phyloP scores from a whole-genome alignment of 2,888 invertebrate species.

The Eulithis prunata region DNA sequence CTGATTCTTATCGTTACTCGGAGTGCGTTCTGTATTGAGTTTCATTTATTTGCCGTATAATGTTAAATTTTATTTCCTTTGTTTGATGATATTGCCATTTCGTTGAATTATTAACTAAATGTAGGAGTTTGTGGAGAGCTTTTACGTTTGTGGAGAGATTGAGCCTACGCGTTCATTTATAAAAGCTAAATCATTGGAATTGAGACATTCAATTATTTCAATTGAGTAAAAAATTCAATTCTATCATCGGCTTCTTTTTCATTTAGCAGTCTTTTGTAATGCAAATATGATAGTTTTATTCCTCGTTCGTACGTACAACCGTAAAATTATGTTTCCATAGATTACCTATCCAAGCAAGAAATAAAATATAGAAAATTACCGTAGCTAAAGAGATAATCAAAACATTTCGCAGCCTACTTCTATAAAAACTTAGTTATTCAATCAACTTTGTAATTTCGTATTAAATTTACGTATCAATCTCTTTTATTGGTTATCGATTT shows the following conservation, averaged over 20 bases:
- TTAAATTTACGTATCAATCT: constrained; percentile 44
- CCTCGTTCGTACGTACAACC: too few relatives aligned
- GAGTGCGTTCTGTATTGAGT: constrained; percentile 11
- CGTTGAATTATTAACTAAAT: constrained; percentile 27
- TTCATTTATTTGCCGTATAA: constrained; percentile 22
- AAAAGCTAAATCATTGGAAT: neutral
- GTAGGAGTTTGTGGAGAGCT: constrained; percentile 13
- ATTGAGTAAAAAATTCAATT: too few relatives aligned
- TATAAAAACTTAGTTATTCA: constrained; percentile 26
- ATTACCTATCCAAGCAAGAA: too few relatives aligned
- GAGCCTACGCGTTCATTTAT: neutral
- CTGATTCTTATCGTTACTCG: constrained; percentile 1
- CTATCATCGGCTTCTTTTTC: too few relatives aligned
- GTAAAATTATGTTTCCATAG: too few relatives aligned
- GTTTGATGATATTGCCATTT: constrained; percentile 36
- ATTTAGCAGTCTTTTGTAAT: too few relatives aligned
- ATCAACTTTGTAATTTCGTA: constrained; percentile 37
- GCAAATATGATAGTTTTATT: too few relatives aligned
- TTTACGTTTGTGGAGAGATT: neutral
- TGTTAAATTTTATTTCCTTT: constrained; percentile 26
- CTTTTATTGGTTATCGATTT: constrained; percentile 44
- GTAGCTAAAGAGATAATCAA: neutral
- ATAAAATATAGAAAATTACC: too few relatives aligned
- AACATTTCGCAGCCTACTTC: neutral
- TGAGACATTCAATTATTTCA: too few relatives aligned